Evolutionary conservation across 2,113 vertebrate genomes (phyloP).

Genomic region (Phoenicopterus ruber): DNA sequence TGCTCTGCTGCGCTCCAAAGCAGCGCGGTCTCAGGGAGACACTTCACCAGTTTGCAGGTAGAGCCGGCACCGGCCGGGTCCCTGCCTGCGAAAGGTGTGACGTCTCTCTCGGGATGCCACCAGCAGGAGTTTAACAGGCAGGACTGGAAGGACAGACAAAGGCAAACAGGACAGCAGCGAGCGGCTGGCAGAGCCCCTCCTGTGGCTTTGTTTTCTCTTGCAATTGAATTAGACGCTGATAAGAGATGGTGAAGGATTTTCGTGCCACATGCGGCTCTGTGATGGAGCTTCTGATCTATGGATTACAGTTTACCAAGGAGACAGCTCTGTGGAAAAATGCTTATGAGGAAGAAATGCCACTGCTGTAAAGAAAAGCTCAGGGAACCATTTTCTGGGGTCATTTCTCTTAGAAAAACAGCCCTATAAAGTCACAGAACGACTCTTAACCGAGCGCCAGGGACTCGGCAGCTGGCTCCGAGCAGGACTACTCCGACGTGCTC

Average conservation of each 20-base stretch:
- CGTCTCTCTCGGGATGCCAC: not conserved
- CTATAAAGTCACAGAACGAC: not conserved
- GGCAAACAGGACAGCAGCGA: not conserved
- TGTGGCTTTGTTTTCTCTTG: not conserved
- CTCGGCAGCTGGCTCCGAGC: not conserved
- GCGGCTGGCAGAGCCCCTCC: not conserved
- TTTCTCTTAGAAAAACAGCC: not conserved
- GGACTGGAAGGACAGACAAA: not conserved
- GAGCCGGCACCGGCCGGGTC: fast-evolving
- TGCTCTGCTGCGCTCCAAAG: not conserved
- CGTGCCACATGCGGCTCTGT: not conserved
- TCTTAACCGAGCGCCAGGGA: not conserved
- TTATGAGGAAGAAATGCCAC: not conserved
- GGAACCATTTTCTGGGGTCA: not conserved
- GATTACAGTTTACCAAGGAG: not conserved
- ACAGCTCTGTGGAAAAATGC: not conserved
- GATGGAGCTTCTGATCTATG: not conserved
- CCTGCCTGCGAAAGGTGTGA: not conserved
- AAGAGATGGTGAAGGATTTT: not conserved
- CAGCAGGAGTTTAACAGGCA: not conserved
- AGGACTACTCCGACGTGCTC: fast-evolving
- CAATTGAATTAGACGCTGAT: not conserved
- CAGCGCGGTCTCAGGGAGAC: not conserved
- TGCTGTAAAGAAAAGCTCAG: not conserved
- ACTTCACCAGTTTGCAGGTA: fast-evolving